These are phyloP conservation scores for Papilio polytes DNA, from an alignment of 1,140 invertebrate species.

Conservation along the genomic window DNA sequence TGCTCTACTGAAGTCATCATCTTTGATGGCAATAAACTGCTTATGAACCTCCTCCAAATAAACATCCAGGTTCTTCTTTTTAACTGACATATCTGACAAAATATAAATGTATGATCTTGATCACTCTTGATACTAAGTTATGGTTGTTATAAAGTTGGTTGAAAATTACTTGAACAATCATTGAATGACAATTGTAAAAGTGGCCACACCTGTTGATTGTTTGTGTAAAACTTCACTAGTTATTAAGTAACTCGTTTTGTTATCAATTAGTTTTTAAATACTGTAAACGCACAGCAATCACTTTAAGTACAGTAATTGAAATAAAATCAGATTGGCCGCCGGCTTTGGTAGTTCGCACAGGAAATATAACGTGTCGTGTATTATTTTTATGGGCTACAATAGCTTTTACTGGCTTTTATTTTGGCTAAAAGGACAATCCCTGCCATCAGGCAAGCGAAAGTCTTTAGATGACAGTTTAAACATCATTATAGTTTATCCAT, in stretches of 20 bases:
- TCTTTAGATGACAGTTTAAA: too few species aligned
- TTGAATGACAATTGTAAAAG: background rate
- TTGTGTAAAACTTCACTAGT: background rate
- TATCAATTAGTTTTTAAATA: too few species aligned
- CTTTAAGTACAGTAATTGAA: background rate
- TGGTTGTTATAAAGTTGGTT: background rate
- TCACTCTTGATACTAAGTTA: background rate
- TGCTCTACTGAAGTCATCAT: constrained; percentile 58
- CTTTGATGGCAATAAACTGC: constrained; percentile 64
- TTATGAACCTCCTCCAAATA: constrained; percentile 61
- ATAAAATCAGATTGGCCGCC: background rate
- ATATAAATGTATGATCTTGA: background rate
- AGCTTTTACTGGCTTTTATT: too few species aligned
- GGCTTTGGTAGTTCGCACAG: background rate
- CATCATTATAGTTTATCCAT: too few species aligned
- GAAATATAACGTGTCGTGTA: too few species aligned
- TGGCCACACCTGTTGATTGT: background rate
- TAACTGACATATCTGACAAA: constrained; percentile 52
- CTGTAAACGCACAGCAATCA: background rate
- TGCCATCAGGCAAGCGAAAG: too few species aligned
- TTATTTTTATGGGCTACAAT: too few species aligned
- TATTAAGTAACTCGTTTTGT: background rate
- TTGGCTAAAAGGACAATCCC: too few species aligned
- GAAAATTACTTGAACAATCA: too few species aligned
- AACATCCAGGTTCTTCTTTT: constrained; percentile 61